phyloP scores from a whole-genome alignment of 2,797 vertebrate species.

The Ceryle rudis region DNA sequence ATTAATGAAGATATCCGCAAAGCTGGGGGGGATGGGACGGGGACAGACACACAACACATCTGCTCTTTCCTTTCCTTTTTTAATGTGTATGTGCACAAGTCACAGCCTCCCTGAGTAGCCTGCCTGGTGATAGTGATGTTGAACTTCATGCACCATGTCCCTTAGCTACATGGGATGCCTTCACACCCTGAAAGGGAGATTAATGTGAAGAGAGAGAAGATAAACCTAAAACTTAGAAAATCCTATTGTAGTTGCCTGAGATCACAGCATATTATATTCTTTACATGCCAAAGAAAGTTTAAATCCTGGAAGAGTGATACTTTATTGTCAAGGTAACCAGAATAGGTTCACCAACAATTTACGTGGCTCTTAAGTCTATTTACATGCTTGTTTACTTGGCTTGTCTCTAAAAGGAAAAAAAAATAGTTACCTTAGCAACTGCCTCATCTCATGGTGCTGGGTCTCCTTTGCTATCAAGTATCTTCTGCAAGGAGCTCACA shows the following conservation, averaged over 20 bases:
- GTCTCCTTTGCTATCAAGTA: constrained; percentile 40
- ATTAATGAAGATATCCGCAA: background rate
- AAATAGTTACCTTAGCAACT: constrained; percentile 81
- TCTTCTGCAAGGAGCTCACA: constrained; percentile 49
- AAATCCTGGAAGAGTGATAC: constrained; percentile 55
- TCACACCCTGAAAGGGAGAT: background rate
- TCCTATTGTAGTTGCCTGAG: background rate
- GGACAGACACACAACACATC: background rate
- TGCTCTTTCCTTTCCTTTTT: background rate
- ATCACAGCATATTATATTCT: background rate
- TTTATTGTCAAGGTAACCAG: constrained; percentile 79
- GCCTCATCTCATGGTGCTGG: constrained; percentile 46
- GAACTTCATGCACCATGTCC: background rate
- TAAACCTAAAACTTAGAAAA: background rate
- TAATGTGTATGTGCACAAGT: background rate
- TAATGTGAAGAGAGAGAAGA: background rate
- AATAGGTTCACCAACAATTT: constrained; percentile 78
- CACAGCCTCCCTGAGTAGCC: background rate
- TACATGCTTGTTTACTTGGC: constrained; percentile 81
- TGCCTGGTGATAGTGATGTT: background rate
- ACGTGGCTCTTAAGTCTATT: constrained; percentile 77
- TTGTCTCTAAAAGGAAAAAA: constrained; percentile 68
- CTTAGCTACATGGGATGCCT: background rate
- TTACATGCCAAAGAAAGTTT: constrained; percentile 54
- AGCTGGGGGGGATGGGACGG: background rate